These are phyloP conservation scores for Pangasius djambal DNA, from an alignment of 2,797 vertebrate species.

Conservation along the genomic window DNA sequence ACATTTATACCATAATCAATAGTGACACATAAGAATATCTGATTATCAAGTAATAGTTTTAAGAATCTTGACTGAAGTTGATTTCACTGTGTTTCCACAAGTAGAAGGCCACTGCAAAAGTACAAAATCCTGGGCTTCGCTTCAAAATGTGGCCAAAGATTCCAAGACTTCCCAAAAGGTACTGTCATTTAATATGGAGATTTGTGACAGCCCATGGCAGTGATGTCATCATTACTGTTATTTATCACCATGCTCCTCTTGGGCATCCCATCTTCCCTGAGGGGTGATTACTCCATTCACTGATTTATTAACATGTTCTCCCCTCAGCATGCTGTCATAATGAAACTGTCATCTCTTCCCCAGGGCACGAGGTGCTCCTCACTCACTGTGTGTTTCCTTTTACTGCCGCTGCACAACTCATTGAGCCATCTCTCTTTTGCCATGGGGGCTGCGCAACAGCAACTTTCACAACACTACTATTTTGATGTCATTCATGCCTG, in stretches of 20 bases:
- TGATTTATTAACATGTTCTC: slow-evolving; percentile 59
- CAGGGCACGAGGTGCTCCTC: slow-evolving; percentile 36
- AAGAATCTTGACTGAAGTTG: not conserved
- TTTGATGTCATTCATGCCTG: slow-evolving; percentile 37
- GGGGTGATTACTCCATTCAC: slow-evolving; percentile 58
- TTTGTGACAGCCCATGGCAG: slow-evolving; percentile 47
- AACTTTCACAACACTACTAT: slow-evolving; percentile 38
- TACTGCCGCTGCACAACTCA: slow-evolving; percentile 31
- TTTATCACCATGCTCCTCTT: slow-evolving; percentile 55
- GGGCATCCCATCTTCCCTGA: slow-evolving; percentile 50
- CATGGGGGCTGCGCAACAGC: slow-evolving; percentile 3
- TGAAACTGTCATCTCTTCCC: slow-evolving; percentile 56
- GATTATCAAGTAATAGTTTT: not conserved
- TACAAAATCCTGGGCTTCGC: slow-evolving; percentile 6
- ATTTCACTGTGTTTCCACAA: not conserved
- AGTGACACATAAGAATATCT: not conserved
- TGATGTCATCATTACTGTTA: slow-evolving; percentile 55
- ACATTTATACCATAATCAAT: not conserved
- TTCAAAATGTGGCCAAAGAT: slow-evolving; percentile 42
- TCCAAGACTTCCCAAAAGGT: slow-evolving; percentile 41
- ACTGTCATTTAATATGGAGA: slow-evolving; percentile 54
- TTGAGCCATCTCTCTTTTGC: slow-evolving; percentile 36
- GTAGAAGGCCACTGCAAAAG: not conserved
- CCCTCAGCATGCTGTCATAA: slow-evolving; percentile 56
- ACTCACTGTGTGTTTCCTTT: slow-evolving; percentile 43